Percentiles rank a stretch among this genome's conserved stretches.
phyloP scores from a whole-genome alignment of 2,888 invertebrate genomes.

The Synanthedon formicaeformis region DNA sequence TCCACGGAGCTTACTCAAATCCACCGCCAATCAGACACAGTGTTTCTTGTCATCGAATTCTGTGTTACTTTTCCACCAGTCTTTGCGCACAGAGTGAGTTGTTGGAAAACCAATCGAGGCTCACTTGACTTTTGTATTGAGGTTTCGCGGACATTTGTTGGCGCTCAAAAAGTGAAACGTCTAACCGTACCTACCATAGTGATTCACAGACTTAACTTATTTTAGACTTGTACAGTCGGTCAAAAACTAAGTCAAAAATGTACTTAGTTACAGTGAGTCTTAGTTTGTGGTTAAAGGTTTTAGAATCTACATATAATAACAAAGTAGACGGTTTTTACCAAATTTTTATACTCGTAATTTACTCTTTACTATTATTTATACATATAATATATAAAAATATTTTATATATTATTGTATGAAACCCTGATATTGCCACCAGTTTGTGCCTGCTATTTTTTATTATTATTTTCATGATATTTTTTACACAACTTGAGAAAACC shows the following conservation, averaged over 20 bases:
- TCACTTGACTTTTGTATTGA: constrained; percentile 48
- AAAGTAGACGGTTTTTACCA: too few relatives aligned
- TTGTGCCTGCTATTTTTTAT: too few relatives aligned
- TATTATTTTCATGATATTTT: too few relatives aligned
- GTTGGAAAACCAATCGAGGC: constrained; percentile 5
- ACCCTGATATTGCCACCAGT: too few relatives aligned
- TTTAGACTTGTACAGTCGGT: not conserved
- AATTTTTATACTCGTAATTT: too few relatives aligned
- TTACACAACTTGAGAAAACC: too few relatives aligned
- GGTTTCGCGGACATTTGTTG: constrained; percentile 48
- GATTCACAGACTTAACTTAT: constrained; percentile 15
- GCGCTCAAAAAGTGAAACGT: constrained; percentile 62
- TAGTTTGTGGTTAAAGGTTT: too few relatives aligned
- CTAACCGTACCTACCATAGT: constrained; percentile 38
- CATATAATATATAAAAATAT: too few relatives aligned
- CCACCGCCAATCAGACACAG: not conserved
- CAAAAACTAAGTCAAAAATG: not conserved
- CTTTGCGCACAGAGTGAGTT: not conserved
- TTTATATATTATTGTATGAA: too few relatives aligned
- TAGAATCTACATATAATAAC: too few relatives aligned
- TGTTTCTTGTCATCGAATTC: not conserved
- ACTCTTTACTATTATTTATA: too few relatives aligned
- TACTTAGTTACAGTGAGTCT: too few relatives aligned
- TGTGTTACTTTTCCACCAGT: not conserved
- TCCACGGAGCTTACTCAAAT: not conserved